phyloP scores from a whole-genome alignment of 1,140 invertebrate species.

The Atopsyche davidsoni region DNA sequence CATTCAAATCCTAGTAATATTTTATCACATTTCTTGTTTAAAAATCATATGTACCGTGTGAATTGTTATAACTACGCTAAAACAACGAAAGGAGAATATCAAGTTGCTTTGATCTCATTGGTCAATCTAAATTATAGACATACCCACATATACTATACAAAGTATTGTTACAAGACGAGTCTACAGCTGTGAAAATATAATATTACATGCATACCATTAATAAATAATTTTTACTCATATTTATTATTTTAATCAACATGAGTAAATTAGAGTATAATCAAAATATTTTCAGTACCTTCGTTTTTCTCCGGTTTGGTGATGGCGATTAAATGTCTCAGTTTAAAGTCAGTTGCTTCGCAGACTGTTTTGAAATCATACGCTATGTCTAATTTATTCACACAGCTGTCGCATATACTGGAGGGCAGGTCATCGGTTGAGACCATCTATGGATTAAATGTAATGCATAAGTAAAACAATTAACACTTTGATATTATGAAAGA shows the following conservation, averaged over 20 bases:
- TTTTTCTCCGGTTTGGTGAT: background rate
- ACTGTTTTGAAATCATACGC: slow-evolving; percentile 3
- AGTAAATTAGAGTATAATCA: background rate
- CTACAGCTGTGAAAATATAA: too few species aligned
- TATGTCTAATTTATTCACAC: background rate
- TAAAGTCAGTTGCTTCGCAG: background rate
- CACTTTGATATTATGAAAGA: background rate
- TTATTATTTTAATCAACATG: too few species aligned
- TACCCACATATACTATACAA: too few species aligned
- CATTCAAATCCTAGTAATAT: too few species aligned
- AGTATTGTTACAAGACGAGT: background rate
- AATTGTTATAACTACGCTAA: too few species aligned
- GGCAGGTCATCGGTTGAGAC: background rate
- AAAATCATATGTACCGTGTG: too few species aligned
- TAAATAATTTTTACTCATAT: too few species aligned
- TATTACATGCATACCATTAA: background rate
- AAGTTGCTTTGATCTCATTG: too few species aligned
- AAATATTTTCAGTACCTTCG: background rate
- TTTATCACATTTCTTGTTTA: too few species aligned
- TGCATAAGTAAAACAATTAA: background rate
- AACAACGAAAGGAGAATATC: too few species aligned
- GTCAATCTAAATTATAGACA: too few species aligned
- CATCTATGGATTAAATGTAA: too few species aligned
- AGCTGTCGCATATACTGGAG: background rate
- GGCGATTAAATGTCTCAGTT: background rate